phyloP scores from a whole-genome alignment of 1,140 invertebrate species.

The Drosophila murphyi region DNA sequence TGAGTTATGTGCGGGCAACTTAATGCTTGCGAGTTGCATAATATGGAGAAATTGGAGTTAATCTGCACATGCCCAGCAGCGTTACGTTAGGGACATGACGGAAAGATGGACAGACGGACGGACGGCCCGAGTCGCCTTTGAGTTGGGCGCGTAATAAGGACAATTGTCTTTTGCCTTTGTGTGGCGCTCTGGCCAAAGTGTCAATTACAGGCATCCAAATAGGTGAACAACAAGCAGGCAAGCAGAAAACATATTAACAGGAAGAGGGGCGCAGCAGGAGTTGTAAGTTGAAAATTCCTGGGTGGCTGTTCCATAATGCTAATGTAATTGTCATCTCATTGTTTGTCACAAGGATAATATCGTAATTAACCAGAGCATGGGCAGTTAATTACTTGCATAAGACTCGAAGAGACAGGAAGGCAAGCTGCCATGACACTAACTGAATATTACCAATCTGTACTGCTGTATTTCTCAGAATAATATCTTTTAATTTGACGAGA shows the following conservation, averaged over 20 bases:
- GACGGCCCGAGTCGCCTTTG: conserved; percentile 19
- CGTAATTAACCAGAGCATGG: conserved; percentile 61
- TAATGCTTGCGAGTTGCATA: conserved; percentile 48
- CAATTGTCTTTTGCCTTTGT: conserved; percentile 69
- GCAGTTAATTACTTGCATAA: conserved; percentile 61
- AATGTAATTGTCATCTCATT: conserved; percentile 73
- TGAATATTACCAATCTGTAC: too few species aligned
- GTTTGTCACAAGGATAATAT: conserved; percentile 65
- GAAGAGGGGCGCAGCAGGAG: neutral
- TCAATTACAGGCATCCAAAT: conserved; percentile 69
- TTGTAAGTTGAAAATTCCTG: conserved; percentile 17
- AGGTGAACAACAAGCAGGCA: conserved; percentile 20
- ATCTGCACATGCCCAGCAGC: conserved; percentile 42
- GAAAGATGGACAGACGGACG: too few species aligned
- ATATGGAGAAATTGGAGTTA: conserved; percentile 39
- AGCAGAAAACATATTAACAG: neutral
- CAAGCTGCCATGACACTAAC: conserved; percentile 18
- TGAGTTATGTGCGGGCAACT: conserved; percentile 30
- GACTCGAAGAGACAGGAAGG: conserved; percentile 3
- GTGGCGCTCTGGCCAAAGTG: conserved; percentile 49
- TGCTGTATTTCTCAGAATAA: too few species aligned
- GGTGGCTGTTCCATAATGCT: conserved; percentile 56
- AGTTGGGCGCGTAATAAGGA: conserved; percentile 49
- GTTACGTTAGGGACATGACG: conserved; percentile 9
- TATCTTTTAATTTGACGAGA: too few species aligned